A percentile compares a stretch with the other conserved stretches of the same genome.
Evolutionary conservation across 2,113 vertebrate genomes (phyloP).

Genomic region (Sylvietta virens): DNA sequence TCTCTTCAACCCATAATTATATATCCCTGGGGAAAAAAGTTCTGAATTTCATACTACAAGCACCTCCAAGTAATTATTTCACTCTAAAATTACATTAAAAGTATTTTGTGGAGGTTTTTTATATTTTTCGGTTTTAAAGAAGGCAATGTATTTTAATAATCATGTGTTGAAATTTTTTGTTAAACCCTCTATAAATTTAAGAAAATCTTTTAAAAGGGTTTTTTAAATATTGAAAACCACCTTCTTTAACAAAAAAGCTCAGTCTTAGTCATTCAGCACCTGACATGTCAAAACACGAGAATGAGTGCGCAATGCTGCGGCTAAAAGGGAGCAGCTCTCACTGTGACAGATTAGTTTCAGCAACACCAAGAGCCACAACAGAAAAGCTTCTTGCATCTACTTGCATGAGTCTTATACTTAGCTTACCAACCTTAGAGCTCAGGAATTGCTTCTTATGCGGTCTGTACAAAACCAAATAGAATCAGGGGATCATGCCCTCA

Average conservation of each 20-base stretch:
- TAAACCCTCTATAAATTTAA: background rate
- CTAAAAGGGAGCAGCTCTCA: constrained; percentile 3
- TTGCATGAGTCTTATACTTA: background rate
- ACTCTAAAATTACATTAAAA: background rate
- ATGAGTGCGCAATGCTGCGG: background rate
- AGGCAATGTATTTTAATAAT: background rate
- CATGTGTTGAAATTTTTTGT: background rate
- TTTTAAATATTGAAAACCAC: background rate
- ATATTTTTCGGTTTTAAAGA: background rate
- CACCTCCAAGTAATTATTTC: background rate
- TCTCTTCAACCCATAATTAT: background rate
- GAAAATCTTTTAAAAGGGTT: background rate
- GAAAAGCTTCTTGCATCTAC: constrained; percentile 39
- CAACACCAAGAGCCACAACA: constrained; percentile 1
- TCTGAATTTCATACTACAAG: background rate
- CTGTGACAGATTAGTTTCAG: constrained; percentile 28
- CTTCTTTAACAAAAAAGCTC: background rate
- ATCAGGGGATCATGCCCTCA: constrained; percentile 17
- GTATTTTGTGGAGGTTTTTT: background rate
- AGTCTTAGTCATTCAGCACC: background rate
- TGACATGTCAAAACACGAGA: background rate
- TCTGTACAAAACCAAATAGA: constrained; percentile 2
- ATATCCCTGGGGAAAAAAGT: background rate
- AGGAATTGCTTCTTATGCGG: background rate
- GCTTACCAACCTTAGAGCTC: background rate